A percentile compares a stretch with the other conserved stretches of the same genome.
Evolutionary conservation across 2,113 vertebrate genomes (phyloP).

Genomic region (Nothoprocta pentlandii): DNA sequence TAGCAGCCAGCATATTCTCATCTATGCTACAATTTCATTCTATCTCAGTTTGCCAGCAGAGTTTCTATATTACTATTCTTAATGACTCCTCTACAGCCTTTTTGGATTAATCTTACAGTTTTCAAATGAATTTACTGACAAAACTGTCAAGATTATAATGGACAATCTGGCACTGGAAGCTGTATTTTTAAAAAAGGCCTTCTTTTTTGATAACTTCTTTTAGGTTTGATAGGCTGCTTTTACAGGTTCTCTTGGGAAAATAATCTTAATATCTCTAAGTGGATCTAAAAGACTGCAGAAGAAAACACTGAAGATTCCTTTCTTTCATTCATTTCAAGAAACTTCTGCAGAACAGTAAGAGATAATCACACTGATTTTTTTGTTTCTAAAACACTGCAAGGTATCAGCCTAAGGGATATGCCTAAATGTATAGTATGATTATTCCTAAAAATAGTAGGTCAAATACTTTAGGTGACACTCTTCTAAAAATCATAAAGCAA

Average conservation of each 20-base stretch:
- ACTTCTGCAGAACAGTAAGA: background rate
- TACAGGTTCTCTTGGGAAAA: background rate
- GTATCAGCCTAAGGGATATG: background rate
- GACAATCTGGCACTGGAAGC: background rate
- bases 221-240: background rate
- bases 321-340: background rate
- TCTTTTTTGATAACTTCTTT: background rate
- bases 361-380: background rate
- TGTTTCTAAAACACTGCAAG: background rate
- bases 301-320: background rate
- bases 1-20: background rate
- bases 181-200: background rate
- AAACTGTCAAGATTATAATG: background rate
- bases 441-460: background rate
- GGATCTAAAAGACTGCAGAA: background rate
- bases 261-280: background rate
- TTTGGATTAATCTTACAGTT: background rate
- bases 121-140: background rate
- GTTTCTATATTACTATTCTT: background rate
- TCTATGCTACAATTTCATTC: background rate
- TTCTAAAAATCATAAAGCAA: background rate
- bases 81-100: background rate
- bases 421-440: background rate
- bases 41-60: background rate
- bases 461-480: background rate